Evolutionary conservation across 2,113 vertebrate genomes (phyloP), one percentile per base, ranked within the genome.

Genomic region (Carlito syrichta): DNA sequence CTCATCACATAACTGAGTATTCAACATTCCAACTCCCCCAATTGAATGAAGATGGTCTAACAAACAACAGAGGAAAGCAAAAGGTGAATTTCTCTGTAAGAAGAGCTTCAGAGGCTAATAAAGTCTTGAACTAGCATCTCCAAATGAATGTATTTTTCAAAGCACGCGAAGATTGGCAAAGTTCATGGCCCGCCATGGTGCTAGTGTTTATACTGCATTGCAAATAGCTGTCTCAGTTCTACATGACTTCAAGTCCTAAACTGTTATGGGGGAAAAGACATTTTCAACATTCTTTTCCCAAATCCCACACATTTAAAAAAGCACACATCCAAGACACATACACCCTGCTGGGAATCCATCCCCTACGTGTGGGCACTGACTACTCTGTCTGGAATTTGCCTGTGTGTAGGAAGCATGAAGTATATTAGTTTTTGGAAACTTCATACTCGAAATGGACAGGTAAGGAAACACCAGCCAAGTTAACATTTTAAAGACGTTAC

Each of bases 201-300:
- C 45, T 77, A 3, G 45, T 89, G 86, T 97, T 95, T 95, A 82
- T 74, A 82, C 62, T 94, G 76, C 76, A 73, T 25, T 69, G 93
- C 84, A 95, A 71, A 94, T 62, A 89, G 84, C 94, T 93, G 90
- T 81, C 81, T 92, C 87, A 27, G 96, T 97, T 96, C 96, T 97
- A 94, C 92, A 89, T 97, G 96, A 97, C 95, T 96, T 97, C 91
- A 63, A 96, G 89, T 68, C 92, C 81, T 95, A 93, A 96, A 97
- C 95, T 95, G 76, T 96, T 96, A 92, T 25, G 87, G 63, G 81
- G 87, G 73, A 27, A 96, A 97, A 96, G 92, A 77, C 25, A 96
- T 97, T 97, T 97, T 93, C 95, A 92, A 82, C 89, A 92, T 96
- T 97, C 96, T 97, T 97, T 95, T 96, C 79, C 89, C 90, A 97